These are phyloP conservation scores for Geothlypis trichas DNA, from an alignment of 2,113 vertebrate genomes.

Conservation along the genomic window DNA sequence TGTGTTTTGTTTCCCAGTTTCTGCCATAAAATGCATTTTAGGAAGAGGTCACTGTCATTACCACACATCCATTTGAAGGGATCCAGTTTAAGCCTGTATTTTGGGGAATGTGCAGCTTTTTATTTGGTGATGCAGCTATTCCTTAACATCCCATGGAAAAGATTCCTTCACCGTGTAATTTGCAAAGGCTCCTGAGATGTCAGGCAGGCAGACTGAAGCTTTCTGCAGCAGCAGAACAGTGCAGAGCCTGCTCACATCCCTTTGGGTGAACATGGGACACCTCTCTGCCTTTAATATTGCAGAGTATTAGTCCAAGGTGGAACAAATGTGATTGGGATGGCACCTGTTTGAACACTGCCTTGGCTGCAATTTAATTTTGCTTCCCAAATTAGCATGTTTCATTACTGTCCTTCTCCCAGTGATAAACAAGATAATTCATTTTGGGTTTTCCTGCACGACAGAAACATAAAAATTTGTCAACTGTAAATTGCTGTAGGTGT, in stretches of 20 bases:
- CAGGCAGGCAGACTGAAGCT: background rate
- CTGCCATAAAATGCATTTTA: background rate
- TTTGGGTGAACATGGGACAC: background rate
- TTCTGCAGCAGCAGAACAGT: background rate
- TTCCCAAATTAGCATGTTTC: conserved; percentile 65
- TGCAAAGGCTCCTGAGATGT: background rate
- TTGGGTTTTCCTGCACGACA: conserved; percentile 48
- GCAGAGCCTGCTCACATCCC: background rate
- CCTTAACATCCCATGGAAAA: background rate
- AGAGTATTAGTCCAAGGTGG: conserved; percentile 46
- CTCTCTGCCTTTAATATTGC: conserved; percentile 20
- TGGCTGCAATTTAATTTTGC: conserved; percentile 70
- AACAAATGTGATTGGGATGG: conserved; percentile 42
- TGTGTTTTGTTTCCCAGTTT: background rate
- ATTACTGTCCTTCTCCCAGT: conserved; percentile 65
- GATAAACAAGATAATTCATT: conserved; percentile 77
- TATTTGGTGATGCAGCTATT: background rate
- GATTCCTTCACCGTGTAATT: background rate
- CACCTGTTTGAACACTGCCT: conserved; percentile 54
- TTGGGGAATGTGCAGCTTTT: background rate
- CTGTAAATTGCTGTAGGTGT: conserved; percentile 72
- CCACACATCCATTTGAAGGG: background rate
- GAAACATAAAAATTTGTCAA: conserved; percentile 74
- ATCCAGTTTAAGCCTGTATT: background rate
- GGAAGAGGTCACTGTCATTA: background rate